Evolutionary conservation across 2,888 invertebrate species (phyloP).

Genomic region (Buathra laborator): DNA sequence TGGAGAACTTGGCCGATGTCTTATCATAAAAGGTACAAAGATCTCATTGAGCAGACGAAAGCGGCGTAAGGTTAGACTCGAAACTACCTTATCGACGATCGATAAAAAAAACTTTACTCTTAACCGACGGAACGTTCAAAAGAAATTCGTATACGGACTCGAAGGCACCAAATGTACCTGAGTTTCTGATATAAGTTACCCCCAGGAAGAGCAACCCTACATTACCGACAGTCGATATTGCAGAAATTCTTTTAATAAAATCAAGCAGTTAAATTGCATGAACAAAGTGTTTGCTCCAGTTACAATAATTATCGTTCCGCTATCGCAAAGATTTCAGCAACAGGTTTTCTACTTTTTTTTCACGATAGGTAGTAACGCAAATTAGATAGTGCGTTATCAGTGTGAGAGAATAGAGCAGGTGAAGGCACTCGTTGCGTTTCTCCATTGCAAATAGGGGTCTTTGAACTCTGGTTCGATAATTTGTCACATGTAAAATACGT

Average conservation of each 20-base stretch:
- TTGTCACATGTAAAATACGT: conserved; percentile 24
- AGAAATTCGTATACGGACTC: too few species aligned
- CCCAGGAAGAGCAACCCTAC: background rate
- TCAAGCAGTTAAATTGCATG: background rate
- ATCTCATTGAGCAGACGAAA: background rate
- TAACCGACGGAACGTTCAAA: too few species aligned
- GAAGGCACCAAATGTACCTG: too few species aligned
- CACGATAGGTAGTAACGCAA: background rate
- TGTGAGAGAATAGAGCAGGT: conserved; percentile 33
- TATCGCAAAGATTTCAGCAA: conserved; percentile 6
- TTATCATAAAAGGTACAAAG: background rate
- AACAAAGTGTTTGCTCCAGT: background rate
- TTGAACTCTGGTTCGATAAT: conserved; percentile 54
- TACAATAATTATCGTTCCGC: background rate
- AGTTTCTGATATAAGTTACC: background rate
- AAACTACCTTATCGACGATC: too few species aligned
- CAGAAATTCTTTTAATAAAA: background rate
- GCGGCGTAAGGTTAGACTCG: too few species aligned
- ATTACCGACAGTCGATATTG: background rate
- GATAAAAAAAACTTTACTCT: too few species aligned
- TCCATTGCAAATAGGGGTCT: conserved; percentile 42
- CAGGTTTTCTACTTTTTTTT: background rate
- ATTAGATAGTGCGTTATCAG: conserved; percentile 33
- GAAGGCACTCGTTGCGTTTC: conserved; percentile 3
- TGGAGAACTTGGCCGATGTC: background rate